Conservation (phyloP, 2,888 invertebrate species). For the Adelphocoris suturalis region DNA sequence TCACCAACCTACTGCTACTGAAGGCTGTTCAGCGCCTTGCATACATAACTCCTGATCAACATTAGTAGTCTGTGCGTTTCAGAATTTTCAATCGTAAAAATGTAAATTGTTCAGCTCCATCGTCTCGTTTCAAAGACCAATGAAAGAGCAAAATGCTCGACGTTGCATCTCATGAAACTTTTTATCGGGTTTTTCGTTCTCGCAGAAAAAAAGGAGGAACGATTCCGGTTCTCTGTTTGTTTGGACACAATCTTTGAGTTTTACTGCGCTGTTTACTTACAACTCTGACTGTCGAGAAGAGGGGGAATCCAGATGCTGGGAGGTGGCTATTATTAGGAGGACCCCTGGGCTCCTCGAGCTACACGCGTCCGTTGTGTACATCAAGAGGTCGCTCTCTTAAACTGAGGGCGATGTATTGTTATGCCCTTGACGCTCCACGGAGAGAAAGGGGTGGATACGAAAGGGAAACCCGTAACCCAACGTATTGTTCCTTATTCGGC, state of each 20-base stretch:
- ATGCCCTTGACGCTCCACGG: constrained; percentile 29
- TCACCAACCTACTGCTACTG: too few relatives aligned
- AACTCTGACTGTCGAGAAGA: not conserved
- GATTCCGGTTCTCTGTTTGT: constrained; percentile 44
- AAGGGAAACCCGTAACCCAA: not conserved
- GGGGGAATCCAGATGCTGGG: constrained; percentile 40
- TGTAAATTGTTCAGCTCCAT: too few relatives aligned
- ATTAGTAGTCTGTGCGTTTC: too few relatives aligned
- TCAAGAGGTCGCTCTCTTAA: constrained; percentile 34
- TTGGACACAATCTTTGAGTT: constrained; percentile 58
- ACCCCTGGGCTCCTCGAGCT: constrained; percentile 31
- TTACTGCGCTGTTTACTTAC: constrained; percentile 63
- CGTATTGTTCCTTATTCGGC: constrained; percentile 44
- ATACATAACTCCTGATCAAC: too few relatives aligned
- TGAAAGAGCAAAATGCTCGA: not conserved
- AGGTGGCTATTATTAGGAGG: constrained; percentile 59
- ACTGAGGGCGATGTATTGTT: constrained; percentile 44
- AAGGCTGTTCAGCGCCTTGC: too few relatives aligned
- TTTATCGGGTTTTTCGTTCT: not conserved
- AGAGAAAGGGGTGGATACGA: constrained; percentile 4
- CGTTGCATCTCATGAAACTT: not conserved
- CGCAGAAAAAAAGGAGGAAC: not conserved
- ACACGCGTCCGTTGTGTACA: constrained; percentile 54
- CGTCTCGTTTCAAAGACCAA: not conserved
- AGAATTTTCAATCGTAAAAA: too few relatives aligned